Conservation (phyloP, 2,888 invertebrate species). For the Malacosoma neustria region DNA sequence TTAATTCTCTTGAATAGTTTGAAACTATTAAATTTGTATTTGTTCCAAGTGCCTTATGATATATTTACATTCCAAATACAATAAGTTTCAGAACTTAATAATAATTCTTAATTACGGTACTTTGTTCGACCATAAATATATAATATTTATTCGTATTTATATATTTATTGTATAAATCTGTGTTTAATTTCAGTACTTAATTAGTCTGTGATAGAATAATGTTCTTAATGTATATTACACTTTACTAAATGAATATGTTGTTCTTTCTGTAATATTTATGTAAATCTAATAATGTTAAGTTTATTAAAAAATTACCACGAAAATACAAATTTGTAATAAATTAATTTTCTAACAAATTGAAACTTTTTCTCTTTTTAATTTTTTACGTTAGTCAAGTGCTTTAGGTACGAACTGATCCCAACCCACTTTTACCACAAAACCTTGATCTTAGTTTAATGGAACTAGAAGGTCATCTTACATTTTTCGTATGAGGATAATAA, state of each 20-base stretch:
- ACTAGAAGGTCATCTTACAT: no score
- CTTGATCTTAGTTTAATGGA: no score
- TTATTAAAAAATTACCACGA: conserved; percentile 10
- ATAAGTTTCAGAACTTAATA: conserved; percentile 2
- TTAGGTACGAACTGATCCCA: no score
- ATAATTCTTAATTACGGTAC: not conserved
- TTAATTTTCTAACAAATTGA: conserved; percentile 66
- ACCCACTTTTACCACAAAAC: no score
- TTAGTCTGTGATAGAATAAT: conserved; percentile 57
- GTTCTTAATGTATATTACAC: conserved; percentile 21
- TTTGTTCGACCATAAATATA: conserved; percentile 4
- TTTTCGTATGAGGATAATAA: no score
- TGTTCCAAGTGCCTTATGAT: conserved; percentile 73
- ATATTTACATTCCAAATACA: conserved; percentile 55
- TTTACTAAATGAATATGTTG: conserved; percentile 15
- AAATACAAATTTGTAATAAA: conserved; percentile 73
- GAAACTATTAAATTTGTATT: conserved; percentile 30
- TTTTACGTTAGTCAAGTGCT: no score
- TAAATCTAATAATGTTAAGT: conserved; percentile 6
- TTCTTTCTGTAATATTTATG: conserved; percentile 18
- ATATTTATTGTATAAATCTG: conserved; percentile 8
- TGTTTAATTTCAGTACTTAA: conserved; percentile 39
- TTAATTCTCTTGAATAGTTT: no score
- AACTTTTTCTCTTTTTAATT: conserved; percentile 44
- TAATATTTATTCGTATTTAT: not conserved